Evolutionary conservation across 1,140 invertebrate genomes (phyloP).

Genomic region (Lordiphosa collinella): DNA sequence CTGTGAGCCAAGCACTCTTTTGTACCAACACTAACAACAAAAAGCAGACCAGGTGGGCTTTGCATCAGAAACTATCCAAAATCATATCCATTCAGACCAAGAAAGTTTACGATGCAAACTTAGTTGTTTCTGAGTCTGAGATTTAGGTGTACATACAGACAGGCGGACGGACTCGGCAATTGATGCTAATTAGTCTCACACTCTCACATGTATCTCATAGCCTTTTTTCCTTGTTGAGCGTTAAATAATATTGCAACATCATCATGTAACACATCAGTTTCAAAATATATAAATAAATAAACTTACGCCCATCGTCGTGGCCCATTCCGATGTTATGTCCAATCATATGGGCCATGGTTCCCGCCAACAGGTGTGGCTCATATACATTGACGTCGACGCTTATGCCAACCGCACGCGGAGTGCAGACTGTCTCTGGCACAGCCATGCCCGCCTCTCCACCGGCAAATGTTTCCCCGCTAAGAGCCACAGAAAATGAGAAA

Average conservation of each 20-base stretch:
- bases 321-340: constrained; percentile 97
- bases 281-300: not conserved
- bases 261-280: no score
- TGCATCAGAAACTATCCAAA: no score
- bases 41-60: no score
- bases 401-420: constrained; percentile 93
- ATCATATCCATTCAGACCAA: no score
- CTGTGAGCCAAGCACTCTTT: no score
- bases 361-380: constrained; percentile 95
- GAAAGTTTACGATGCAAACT: no score
- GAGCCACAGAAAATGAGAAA: constrained; percentile 36
- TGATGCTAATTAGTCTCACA: no score
- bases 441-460: constrained; percentile 94
- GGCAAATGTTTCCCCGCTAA: constrained; percentile 90
- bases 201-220: no score
- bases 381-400: constrained; percentile 95
- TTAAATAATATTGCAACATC: no score
- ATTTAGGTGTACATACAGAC: no score
- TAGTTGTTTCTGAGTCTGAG: not conserved
- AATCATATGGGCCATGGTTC: constrained; percentile 97
- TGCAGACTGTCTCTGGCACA: constrained; percentile 94
- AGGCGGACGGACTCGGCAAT: no score
- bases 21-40: no score
- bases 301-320: constrained; percentile 93
- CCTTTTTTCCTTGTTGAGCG: not conserved